A percentile compares a stretch with the other conserved stretches of the same genome.
Conservation (phyloP, 2,113 vertebrate genomes). For the Notarius lentiginosus region DNA sequence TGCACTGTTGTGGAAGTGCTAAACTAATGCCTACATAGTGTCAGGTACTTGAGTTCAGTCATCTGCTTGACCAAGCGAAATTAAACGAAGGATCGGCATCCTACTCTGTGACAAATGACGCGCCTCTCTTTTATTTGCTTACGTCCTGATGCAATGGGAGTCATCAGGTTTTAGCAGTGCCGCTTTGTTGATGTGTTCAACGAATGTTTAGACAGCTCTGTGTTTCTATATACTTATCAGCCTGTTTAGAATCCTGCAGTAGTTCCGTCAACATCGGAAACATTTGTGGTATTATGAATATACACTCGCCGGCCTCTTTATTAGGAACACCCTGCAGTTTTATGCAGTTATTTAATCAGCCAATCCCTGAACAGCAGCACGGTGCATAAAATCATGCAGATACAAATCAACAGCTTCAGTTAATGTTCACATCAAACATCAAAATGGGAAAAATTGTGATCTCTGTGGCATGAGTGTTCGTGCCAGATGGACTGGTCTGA, state of each 20-base stretch:
- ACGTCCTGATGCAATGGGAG: not conserved
- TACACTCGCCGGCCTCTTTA: no score
- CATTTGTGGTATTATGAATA: not conserved
- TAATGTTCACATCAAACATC: no score
- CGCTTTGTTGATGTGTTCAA: not conserved
- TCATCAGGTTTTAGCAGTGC: not conserved
- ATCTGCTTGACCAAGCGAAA: slow-evolving; percentile 9
- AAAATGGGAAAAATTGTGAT: no score
- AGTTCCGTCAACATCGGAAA: not conserved
- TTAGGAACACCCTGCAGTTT: no score
- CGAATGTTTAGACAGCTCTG: not conserved
- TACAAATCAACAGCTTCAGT: no score
- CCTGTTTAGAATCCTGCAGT: not conserved
- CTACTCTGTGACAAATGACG: not conserved
- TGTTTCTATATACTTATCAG: not conserved
- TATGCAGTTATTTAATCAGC: no score
- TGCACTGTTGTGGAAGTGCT: not conserved
- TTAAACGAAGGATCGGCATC: not conserved
- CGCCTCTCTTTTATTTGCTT: not conserved
- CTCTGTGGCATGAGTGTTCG: no score
- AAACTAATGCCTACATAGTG: not conserved
- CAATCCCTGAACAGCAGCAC: no score
- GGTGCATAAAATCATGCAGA: no score
- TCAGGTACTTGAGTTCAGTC: not conserved
- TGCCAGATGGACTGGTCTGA: no score